Percentiles rank a stretch among this genome's conserved stretches.
Conservation (phyloP, 2,797 vertebrate genomes). For the Anomalospiza imberbis region DNA sequence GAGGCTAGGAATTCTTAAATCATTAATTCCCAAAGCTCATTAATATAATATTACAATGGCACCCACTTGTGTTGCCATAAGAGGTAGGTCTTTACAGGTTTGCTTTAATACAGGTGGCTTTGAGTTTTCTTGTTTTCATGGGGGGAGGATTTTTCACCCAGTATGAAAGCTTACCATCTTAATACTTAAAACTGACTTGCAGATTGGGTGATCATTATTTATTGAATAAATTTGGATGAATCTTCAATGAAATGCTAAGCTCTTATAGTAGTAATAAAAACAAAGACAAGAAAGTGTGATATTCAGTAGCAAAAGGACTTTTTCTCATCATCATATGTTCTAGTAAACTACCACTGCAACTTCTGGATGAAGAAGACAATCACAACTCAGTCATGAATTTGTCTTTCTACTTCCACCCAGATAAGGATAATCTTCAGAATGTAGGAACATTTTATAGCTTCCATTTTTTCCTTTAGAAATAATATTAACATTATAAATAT, state of each 20-base stretch:
- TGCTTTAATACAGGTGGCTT: not conserved
- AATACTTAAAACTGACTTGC: not conserved
- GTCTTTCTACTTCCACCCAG: not conserved
- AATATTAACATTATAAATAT: not conserved
- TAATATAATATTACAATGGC: conserved; percentile 65
- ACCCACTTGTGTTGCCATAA: not conserved
- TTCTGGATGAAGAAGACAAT: not conserved
- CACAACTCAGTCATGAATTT: not conserved
- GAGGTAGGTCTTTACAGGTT: not conserved
- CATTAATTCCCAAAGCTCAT: conserved; percentile 62
- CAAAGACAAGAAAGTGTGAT: not conserved
- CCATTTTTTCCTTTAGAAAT: not conserved
- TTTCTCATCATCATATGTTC: not conserved
- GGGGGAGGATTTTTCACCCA: not conserved
- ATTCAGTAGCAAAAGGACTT: not conserved
- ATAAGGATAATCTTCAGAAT: not conserved
- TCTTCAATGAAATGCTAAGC: not conserved
- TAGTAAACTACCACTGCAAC: not conserved
- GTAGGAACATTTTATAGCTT: not conserved
- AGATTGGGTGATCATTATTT: not conserved
- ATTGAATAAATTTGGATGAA: not conserved
- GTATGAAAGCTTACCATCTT: not conserved
- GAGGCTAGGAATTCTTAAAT: conserved; percentile 63
- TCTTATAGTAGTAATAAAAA: not conserved
- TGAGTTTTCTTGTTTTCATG: not conserved